phyloP scores from a whole-genome alignment of 2,888 invertebrate species.

The Thelaira solivaga region DNA sequence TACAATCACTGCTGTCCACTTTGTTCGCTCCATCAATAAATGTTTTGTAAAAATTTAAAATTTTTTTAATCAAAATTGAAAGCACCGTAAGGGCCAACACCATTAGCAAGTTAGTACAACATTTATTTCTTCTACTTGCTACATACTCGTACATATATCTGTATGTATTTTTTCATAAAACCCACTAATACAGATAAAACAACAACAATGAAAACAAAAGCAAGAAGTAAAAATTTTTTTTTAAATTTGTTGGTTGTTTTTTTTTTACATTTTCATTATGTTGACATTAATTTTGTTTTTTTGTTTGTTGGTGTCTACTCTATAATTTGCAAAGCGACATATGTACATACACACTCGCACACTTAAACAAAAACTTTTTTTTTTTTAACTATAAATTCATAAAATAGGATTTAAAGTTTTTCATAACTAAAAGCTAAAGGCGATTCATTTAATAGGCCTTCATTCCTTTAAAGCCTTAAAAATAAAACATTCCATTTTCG shows the following conservation, averaged over 20 bases:
- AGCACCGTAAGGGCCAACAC: too few species aligned
- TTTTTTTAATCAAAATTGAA: too few species aligned
- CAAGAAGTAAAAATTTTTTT: constrained; percentile 11
- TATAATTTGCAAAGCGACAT: constrained; percentile 58
- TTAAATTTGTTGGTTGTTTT: constrained; percentile 17
- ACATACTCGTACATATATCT: constrained; percentile 26
- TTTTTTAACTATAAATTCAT: too few species aligned
- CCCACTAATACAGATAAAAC: constrained; percentile 24
- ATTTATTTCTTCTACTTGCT: constrained; percentile 28
- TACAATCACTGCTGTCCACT: too few species aligned
- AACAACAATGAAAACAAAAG: constrained; percentile 22
- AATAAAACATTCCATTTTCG: too few species aligned
- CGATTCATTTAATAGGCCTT: too few species aligned
- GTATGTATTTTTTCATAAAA: constrained; percentile 7
- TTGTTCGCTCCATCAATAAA: too few species aligned
- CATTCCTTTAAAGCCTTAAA: too few species aligned
- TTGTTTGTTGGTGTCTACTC: constrained; percentile 30
- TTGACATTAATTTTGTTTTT: constrained; percentile 55
- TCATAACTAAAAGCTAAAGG: too few species aligned
- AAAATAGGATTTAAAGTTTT: too few species aligned
- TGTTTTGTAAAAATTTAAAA: too few species aligned
- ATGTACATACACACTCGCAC: not conserved
- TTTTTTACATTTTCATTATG: constrained; percentile 60
- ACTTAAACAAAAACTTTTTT: too few species aligned
- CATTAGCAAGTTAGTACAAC: constrained; percentile 48